Conservation (phyloP, 37 sponge, comb jelly and placozoan genomes). For the Crambe crambe region DNA sequence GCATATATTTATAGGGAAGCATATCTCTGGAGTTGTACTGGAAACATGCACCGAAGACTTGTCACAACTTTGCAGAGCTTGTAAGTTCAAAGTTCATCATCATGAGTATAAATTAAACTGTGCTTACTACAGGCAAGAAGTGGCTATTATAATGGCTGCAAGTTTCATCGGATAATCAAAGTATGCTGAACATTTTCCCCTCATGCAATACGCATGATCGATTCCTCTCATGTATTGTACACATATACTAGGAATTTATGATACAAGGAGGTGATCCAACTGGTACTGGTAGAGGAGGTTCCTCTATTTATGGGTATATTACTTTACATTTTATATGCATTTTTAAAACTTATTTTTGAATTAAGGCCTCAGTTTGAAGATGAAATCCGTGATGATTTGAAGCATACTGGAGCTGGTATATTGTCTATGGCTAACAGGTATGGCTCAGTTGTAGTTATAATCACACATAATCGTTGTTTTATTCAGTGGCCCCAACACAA, state of each 20-base stretch:
- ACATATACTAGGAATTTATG: conserved; percentile 98
- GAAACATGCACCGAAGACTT: conserved; percentile 96
- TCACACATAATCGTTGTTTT: too few relatives aligned
- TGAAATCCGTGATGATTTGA: conserved; percentile 91
- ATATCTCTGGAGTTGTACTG: conserved; percentile 90
- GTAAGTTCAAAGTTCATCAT: conserved; percentile 26
- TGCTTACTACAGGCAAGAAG: conserved; percentile 51
- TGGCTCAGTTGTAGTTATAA: too few relatives aligned
- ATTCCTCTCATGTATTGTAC: too few relatives aligned
- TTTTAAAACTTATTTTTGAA: neutral
- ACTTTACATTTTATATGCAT: neutral
- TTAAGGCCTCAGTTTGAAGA: conserved; percentile 87
- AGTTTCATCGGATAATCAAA: conserved; percentile 95
- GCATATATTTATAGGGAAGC: conserved; percentile 59
- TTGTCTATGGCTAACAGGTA: conserved; percentile 99
- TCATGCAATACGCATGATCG: too few relatives aligned
- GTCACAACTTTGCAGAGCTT: conserved; percentile 89
- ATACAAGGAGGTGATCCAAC: conserved; percentile 99
- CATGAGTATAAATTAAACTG: neutral
- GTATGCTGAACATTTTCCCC: conserved; percentile 47
- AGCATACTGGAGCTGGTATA: conserved; percentile 98
- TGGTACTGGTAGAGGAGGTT: conserved; percentile 97
- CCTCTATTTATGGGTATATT: conserved; percentile 97
- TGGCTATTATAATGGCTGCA: conserved; percentile 90
- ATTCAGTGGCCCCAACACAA: conserved; percentile 99